phyloP scores from a whole-genome alignment of 2,888 invertebrate species.

The Andrena bicolor region DNA sequence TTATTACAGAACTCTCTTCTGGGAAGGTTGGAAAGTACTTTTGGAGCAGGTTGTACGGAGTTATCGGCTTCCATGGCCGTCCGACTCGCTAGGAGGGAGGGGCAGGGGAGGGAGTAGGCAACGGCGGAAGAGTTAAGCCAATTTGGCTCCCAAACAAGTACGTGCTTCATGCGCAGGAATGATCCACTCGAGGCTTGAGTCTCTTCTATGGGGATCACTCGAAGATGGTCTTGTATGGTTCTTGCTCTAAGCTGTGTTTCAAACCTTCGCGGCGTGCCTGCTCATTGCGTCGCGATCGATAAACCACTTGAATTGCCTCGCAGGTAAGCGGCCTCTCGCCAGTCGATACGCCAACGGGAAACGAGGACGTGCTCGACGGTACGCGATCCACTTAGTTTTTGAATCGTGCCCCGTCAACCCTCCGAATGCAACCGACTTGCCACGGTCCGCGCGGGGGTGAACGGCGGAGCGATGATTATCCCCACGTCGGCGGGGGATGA shows the following conservation, averaged over 20 bases:
- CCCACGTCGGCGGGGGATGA: slow-evolving; percentile 15
- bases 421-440: not conserved
- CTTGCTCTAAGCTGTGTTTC: slow-evolving; percentile 52
- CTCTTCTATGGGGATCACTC: slow-evolving; percentile 69
- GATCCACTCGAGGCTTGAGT: slow-evolving; percentile 70
- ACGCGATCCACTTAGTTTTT: slow-evolving; percentile 38
- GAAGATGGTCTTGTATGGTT: slow-evolving; percentile 52
- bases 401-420: slow-evolving; percentile 2
- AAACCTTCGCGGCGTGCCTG: slow-evolving; percentile 24
- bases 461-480: slow-evolving; percentile 35
- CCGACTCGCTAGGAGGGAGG: slow-evolving; percentile 24
- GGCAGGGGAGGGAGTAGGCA: slow-evolving; percentile 36
- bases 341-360: slow-evolving; percentile 44
- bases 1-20: slow-evolving; percentile 20
- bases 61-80: slow-evolving; percentile 42
- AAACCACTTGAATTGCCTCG: slow-evolving; percentile 54
- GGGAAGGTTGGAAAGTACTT: slow-evolving; percentile 1
- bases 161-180: slow-evolving; percentile 66
- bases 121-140: slow-evolving; percentile 70
- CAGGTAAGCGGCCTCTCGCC: slow-evolving; percentile 42
- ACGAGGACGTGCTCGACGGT: slow-evolving; percentile 25
- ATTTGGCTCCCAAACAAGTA: slow-evolving; percentile 69
- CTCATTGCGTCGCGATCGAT: slow-evolving; percentile 59
- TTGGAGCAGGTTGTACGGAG: slow-evolving; percentile 34
- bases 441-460: not conserved